These are phyloP conservation scores for Lysiphlebus fabarum DNA, from an alignment of 1,140 invertebrate species.

Conservation along the genomic window DNA sequence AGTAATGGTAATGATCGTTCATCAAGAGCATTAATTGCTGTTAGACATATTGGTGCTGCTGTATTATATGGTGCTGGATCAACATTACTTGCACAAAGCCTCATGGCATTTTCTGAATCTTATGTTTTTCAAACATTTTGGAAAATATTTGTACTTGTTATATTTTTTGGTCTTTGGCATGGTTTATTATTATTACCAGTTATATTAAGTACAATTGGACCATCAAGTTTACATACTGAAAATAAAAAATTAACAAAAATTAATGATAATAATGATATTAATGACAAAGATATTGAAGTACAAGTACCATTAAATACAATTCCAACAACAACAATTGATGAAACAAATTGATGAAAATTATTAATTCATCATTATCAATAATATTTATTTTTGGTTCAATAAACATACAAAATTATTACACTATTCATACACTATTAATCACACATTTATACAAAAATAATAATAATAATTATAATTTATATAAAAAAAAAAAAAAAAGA, in stretches of 20 bases:
- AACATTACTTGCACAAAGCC: conserved; percentile 72
- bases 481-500: conserved; percentile 5
- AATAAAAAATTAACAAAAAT: conserved; percentile 23
- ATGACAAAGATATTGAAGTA: conserved; percentile 13
- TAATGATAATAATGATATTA: background rate
- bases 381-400: conserved; percentile 58
- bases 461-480: conserved; percentile 32
- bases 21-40: conserved; percentile 65
- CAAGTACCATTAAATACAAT: conserved; percentile 22
- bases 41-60: conserved; percentile 75
- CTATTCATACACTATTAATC: conserved; percentile 55
- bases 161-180: conserved; percentile 72
- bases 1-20: conserved; percentile 52
- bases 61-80: conserved; percentile 78
- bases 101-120: conserved; percentile 69
- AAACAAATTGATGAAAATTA: conserved; percentile 19
- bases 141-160: conserved; percentile 76
- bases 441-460: conserved; percentile 57
- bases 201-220: conserved; percentile 70
- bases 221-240: conserved; percentile 42
- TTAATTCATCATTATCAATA: conserved; percentile 48
- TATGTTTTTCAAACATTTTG: conserved; percentile 80
- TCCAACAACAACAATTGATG: conserved; percentile 28
- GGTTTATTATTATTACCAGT: conserved; percentile 75
- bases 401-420: conserved; percentile 58